Evolutionary conservation across 2,888 invertebrate species (phyloP), one percentile per base, ranked within the genome.

Genomic region (Linhomoeus sp.): DNA sequence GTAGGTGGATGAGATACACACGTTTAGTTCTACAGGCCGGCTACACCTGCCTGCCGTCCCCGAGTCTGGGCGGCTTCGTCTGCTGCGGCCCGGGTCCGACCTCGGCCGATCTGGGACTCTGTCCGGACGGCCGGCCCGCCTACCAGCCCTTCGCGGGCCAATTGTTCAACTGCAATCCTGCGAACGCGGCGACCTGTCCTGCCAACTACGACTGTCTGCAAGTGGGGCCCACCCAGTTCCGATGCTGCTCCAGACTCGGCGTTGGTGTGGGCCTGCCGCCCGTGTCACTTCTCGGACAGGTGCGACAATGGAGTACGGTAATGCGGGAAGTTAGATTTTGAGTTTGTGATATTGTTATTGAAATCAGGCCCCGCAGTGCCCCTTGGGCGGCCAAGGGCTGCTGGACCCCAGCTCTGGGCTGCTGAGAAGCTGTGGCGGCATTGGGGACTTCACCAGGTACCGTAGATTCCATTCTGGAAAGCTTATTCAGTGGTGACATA

Each of bases 31-130:
- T 23, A 12, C 24, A 40, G 37, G 15, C 43, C 17, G 47, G 43
- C 25, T 41, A 41, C n/a, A 29, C 36, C 23, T 47, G 47, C 35
- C 45, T 45, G 20, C 22, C 14, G 9, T 43, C 47, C 5, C 25
- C 43, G 3, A 24, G 17, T 3, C 37, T 26, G 7, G 41, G 41
- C 20, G 39, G 25, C 9, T 47, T 19, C 22, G 23, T 44, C 23
- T 47, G 47, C 26, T 47, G 47, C 43, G 26, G 20, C 5, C 29
- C 29, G 29, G 7, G 9, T 7, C 29, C 14, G 3, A 33, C 42
- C 2, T 12, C 35, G 23, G 20, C 17, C 9, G 29, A 12, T 9
- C 17, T 5, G 19, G 7, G 9, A 19, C 5, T 12, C 22, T 40
- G 40, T 40, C 23, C 22, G 9, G 19, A 40, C 24, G 40, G 40